Conservation (phyloP, 2,888 invertebrate genomes). For the Nysson spinosus region DNA sequence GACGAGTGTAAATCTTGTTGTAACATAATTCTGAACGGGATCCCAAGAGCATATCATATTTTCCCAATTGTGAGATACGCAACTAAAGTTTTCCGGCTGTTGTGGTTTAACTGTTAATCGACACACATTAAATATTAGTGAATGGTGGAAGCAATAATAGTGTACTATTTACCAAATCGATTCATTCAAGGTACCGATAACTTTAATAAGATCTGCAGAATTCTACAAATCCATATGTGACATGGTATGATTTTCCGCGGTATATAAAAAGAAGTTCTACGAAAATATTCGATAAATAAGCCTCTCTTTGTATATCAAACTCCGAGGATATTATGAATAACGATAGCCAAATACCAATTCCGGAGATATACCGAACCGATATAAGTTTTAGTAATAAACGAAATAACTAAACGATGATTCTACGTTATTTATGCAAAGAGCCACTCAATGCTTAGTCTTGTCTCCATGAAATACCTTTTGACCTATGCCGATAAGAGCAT, state of each 20-base stretch:
- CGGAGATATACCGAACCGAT: conserved; percentile 33
- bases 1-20: conserved; percentile 80
- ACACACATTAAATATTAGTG: conserved; percentile 4
- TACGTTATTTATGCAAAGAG: conserved; percentile 41
- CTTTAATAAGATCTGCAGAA: too few relatives aligned
- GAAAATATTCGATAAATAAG: conserved; percentile 12
- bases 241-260: too few relatives aligned
- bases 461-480: conserved; percentile 50
- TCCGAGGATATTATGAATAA: conserved; percentile 30
- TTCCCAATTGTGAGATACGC: conserved; percentile 86
- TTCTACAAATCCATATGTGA: too few relatives aligned
- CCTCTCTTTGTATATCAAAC: conserved; percentile 17
- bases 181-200: too few relatives aligned
- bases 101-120: conserved; percentile 80
- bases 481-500: conserved; percentile 57
- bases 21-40: conserved; percentile 80
- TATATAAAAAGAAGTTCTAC: background rate
- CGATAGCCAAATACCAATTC: conserved; percentile 41
- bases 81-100: conserved; percentile 84
- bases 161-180: background rate
- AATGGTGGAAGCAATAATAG: too few relatives aligned
- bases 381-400: too few relatives aligned
- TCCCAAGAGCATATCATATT: conserved; percentile 87
- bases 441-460: conserved; percentile 48
- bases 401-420: conserved; percentile 26